Conservation (phyloP, 2,113 vertebrate genomes). For the Hemibagrus wyckioides region DNA sequence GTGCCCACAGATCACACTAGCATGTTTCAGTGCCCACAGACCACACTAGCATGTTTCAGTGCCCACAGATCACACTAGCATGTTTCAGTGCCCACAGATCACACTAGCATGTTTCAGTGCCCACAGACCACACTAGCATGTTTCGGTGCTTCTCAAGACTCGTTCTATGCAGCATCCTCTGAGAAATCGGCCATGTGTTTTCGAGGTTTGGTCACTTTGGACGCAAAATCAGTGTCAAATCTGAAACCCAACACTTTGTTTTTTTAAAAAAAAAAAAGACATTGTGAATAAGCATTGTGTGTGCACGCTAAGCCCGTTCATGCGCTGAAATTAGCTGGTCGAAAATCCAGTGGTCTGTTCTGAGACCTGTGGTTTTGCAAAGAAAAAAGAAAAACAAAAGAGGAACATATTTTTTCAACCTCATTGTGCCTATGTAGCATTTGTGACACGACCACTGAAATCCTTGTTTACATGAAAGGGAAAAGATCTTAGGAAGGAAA, state of each 20-base stretch:
- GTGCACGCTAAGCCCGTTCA: not conserved
- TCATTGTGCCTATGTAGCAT: not conserved
- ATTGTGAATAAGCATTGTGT: not conserved
- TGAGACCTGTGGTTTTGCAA: slow-evolving; percentile 19
- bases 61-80: no score
- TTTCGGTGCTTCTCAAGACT: no score
- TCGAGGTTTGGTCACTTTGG: no score
- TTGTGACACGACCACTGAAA: slow-evolving; percentile 1
- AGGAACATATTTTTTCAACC: not conserved
- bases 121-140: no score
- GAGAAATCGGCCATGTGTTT: no score
- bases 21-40: no score
- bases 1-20: no score
- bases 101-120: no score
- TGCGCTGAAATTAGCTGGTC: not conserved
- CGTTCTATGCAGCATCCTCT: no score
- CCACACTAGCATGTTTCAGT: no score
- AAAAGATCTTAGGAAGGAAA: slow-evolving; percentile 2
- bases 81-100: no score
- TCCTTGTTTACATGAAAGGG: not conserved
- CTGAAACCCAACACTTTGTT: not conserved
- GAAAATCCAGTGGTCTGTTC: slow-evolving; percentile 20
- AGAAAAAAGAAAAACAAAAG: not conserved
- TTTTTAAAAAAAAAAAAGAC: not conserved
- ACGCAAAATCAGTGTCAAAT: slow-evolving; percentile 4